Conservation (phyloP, 1,140 invertebrate species). For the Helicoverpa zea region DNA sequence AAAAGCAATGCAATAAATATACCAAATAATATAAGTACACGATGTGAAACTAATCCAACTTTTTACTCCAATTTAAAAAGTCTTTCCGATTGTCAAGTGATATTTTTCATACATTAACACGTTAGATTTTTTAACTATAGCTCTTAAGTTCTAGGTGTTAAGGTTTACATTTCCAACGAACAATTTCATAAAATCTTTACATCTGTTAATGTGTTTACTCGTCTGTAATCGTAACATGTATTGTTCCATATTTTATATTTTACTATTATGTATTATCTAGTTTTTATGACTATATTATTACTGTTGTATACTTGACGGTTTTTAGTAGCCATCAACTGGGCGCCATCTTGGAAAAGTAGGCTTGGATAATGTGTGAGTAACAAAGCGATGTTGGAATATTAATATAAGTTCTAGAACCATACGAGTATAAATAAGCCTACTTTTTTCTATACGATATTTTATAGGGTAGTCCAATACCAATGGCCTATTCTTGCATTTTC, state of each 20-base stretch:
- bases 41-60: slow-evolving; percentile 45
- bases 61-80: slow-evolving; percentile 55
- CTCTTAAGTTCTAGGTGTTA: slow-evolving; percentile 64
- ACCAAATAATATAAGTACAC: slow-evolving; percentile 46
- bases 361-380: neutral
- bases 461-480: too few relatives aligned
- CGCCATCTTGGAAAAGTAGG: neutral
- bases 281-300: slow-evolving; percentile 41
- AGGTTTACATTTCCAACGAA: slow-evolving; percentile 77
- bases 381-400: neutral
- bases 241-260: slow-evolving; percentile 46
- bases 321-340: slow-evolving; percentile 32
- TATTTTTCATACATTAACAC: slow-evolving; percentile 72
- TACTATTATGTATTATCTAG: slow-evolving; percentile 41
- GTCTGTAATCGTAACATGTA: slow-evolving; percentile 51
- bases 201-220: slow-evolving; percentile 66
- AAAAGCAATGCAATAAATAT: slow-evolving; percentile 36
- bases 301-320: slow-evolving; percentile 21
- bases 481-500: too few relatives aligned
- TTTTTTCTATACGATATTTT: too few relatives aligned
- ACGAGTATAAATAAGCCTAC: neutral
- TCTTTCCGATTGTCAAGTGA: slow-evolving; percentile 81
- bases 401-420: neutral
- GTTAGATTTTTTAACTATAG: slow-evolving; percentile 70
- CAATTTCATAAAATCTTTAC: slow-evolving; percentile 65